Evolutionary conservation across 2,113 vertebrate species (phyloP).

Genomic region (Brienomyrus longianalis): DNA sequence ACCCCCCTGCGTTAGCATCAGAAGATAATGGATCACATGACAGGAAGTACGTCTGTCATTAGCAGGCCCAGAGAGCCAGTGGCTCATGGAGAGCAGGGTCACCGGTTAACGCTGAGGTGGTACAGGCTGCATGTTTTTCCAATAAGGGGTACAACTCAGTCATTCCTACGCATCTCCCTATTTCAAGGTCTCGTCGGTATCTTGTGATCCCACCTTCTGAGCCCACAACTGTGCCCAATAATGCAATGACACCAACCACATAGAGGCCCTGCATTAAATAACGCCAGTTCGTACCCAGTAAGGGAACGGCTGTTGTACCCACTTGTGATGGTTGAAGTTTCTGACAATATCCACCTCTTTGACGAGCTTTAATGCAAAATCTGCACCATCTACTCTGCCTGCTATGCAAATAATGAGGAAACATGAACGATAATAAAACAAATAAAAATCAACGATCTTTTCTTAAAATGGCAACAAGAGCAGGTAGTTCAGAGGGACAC

Average conservation of each 20-base stretch:
- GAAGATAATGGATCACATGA: background rate
- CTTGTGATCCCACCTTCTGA: background rate
- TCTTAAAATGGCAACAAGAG: background rate
- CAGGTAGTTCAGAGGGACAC: background rate
- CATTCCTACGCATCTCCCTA: background rate
- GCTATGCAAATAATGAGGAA: background rate
- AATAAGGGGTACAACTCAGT: background rate
- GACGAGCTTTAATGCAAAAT: background rate
- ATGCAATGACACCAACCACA: background rate
- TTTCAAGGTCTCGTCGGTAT: background rate
- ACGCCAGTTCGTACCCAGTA: background rate
- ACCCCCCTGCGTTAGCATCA: background rate
- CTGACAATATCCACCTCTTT: background rate
- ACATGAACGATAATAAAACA: background rate
- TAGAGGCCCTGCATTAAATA: background rate
- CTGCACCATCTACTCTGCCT: background rate
- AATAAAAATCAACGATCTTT: background rate
- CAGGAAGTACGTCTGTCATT: constrained; percentile 5
- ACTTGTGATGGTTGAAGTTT: background rate
- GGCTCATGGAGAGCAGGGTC: background rate
- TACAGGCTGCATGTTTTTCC: background rate
- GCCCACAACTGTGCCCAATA: background rate
- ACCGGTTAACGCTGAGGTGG: background rate
- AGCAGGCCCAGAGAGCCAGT: background rate
- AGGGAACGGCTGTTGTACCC: background rate